A percentile compares a stretch with the other conserved stretches of the same genome.
Evolutionary conservation across 92 coral and sea anemone species (phyloP).

Genomic region (Zoanthus sociatus): DNA sequence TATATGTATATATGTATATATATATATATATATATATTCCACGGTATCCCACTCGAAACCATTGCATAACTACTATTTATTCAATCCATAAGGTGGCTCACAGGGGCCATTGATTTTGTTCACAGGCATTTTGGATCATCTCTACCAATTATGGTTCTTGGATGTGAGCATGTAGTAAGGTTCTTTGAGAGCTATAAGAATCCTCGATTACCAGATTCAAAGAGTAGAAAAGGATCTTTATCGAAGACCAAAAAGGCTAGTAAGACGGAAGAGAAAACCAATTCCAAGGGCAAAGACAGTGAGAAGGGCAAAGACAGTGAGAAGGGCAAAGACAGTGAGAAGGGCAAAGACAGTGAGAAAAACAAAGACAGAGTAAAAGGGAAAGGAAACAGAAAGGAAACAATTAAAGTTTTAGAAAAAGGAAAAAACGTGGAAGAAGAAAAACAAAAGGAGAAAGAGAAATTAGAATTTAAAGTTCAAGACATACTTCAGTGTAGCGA

Average conservation of each 20-base stretch:
- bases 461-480: not conserved
- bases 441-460: constrained; percentile 1
- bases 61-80: no score
- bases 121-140: constrained; percentile 73
- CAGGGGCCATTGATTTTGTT: not conserved
- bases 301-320: constrained; percentile 19
- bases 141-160: constrained; percentile 84
- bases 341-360: constrained; percentile 13
- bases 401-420: not conserved
- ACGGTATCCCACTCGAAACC: not conserved
- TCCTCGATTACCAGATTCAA: constrained; percentile 47
- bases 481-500: not conserved
- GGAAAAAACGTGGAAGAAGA: not conserved
- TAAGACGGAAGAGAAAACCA: constrained; percentile 32
- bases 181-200: constrained; percentile 72
- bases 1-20: no score
- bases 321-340: constrained; percentile 9
- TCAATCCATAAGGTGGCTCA: no score
- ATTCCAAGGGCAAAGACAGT: constrained; percentile 27
- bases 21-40: no score
- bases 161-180: constrained; percentile 83
- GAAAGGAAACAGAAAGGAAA: not conserved
- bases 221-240: constrained; percentile 17
- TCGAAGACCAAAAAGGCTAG: constrained; percentile 28
- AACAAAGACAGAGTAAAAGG: constrained; percentile 11